Conservation (phyloP, 2,797 vertebrate genomes). For the Masticophis lateralis region DNA sequence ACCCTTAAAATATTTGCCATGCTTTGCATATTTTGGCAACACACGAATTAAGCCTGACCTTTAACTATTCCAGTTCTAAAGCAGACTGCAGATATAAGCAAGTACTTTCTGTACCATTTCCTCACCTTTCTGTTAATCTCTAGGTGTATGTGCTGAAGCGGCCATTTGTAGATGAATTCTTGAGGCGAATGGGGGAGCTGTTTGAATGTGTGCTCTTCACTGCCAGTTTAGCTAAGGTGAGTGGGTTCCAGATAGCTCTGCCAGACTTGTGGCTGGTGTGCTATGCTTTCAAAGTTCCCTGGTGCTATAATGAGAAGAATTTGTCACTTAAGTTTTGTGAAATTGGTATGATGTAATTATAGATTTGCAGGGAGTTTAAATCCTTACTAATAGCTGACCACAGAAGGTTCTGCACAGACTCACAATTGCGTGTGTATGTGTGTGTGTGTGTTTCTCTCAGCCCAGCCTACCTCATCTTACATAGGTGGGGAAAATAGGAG, state of each 20-base stretch:
- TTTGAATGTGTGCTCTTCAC: constrained; percentile 91
- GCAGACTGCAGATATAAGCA: background rate
- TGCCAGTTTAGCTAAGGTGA: constrained; percentile 88
- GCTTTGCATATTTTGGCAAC: background rate
- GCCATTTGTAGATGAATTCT: constrained; percentile 88
- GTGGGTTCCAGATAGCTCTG: background rate
- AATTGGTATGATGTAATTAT: background rate
- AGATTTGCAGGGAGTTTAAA: background rate
- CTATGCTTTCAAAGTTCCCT: background rate
- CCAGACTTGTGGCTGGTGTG: background rate
- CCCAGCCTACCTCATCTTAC: background rate
- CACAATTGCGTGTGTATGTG: background rate
- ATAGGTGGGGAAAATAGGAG: background rate
- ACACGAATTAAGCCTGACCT: background rate
- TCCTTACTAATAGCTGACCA: background rate
- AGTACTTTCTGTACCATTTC: background rate
- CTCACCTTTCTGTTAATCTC: background rate
- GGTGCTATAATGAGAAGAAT: background rate
- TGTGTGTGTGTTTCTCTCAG: too few species aligned
- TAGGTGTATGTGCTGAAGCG: constrained; percentile 92
- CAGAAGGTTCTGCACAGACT: background rate
- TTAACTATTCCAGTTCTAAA: background rate
- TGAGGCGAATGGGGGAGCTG: constrained; percentile 86
- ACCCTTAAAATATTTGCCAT: background rate
- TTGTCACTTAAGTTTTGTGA: background rate